Conservation (phyloP, 30 jellyfish, hydroid and myxozoan species). For the Turritopsis rubra region DNA sequence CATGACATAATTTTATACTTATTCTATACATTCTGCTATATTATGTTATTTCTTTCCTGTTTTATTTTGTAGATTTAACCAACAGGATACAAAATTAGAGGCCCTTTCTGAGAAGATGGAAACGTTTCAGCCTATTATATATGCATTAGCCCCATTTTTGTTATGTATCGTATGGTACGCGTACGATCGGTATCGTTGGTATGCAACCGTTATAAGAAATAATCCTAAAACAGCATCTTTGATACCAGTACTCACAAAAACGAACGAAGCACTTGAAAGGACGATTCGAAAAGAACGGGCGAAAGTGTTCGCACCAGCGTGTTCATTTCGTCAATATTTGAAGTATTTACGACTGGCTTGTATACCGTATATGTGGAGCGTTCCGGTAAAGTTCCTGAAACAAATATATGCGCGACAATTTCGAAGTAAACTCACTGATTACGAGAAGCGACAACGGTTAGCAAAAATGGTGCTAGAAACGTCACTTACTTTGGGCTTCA, state of each 20-base stretch:
- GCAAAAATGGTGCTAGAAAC: slow-evolving; percentile 25
- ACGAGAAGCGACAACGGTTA: slow-evolving; percentile 10
- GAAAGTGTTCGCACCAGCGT: slow-evolving; percentile 2
- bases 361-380: slow-evolving; percentile 6
- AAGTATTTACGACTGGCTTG: slow-evolving; percentile 16
- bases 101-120: neutral
- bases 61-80: neutral
- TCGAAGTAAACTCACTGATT: neutral
- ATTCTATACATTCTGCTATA: neutral
- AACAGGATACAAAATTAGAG: neutral
- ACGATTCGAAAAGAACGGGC: neutral
- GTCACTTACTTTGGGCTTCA: neutral
- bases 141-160: neutral
- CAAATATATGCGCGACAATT: slow-evolving; percentile 1
- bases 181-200: slow-evolving; percentile 13
- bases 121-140: neutral
- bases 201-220: neutral
- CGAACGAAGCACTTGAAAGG: neutral
- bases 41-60: neutral
- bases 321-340: slow-evolving; percentile 9
- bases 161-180: neutral
- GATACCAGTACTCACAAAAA: slow-evolving; percentile 1
- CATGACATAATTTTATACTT: neutral
- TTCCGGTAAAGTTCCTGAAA: slow-evolving; percentile 4
- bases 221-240: slow-evolving; percentile 16